A percentile compares a stretch with the other conserved stretches of the same genome.
Conservation (phyloP, 2,888 invertebrate genomes). For the Steromphala cineraria region DNA sequence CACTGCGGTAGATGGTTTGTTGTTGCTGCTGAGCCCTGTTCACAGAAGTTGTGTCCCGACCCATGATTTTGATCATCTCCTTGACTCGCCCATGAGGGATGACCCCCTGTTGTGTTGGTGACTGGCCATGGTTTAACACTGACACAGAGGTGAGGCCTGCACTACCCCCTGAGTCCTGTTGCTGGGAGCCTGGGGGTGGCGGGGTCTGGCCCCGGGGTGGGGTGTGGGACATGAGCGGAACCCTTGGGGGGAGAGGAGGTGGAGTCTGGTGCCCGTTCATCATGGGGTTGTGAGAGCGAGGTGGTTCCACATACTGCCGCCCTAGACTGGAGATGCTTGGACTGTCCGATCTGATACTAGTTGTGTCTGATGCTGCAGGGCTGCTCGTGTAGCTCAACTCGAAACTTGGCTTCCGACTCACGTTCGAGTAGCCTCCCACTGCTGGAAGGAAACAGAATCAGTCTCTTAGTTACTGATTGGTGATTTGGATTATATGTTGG, state of each 20-base stretch:
- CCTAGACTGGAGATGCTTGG: slow-evolving; percentile 45
- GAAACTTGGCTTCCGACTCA: slow-evolving; percentile 90
- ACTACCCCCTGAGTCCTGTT: slow-evolving; percentile 8
- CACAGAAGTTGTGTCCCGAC: slow-evolving; percentile 79
- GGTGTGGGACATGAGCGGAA: slow-evolving; percentile 45
- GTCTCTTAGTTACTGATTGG: too few species aligned
- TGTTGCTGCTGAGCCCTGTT: slow-evolving; percentile 27
- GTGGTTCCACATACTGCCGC: slow-evolving; percentile 21
- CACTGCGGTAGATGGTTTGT: slow-evolving; percentile 26
- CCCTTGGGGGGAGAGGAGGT: slow-evolving; percentile 75
- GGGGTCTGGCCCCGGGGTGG: slow-evolving; percentile 49
- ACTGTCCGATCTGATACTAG: slow-evolving; percentile 79
- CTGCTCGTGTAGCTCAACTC: slow-evolving; percentile 89
- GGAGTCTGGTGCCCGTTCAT: slow-evolving; percentile 76
- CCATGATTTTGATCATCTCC: slow-evolving; percentile 86
- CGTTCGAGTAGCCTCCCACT: slow-evolving; percentile 52
- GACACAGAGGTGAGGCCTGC: background rate
- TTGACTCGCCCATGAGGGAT: slow-evolving; percentile 78
- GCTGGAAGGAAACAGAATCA: background rate
- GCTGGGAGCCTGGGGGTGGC: slow-evolving; percentile 43
- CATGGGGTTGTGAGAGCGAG: slow-evolving; percentile 19
- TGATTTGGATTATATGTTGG: too few species aligned
- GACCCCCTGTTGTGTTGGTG: slow-evolving; percentile 9
- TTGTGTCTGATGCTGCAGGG: slow-evolving; percentile 90
- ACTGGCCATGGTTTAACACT: slow-evolving; percentile 7